Evolutionary conservation across 53 echinoderm and acorn worm species (phyloP).

Genomic region (Mesocentrotus franciscanus): DNA sequence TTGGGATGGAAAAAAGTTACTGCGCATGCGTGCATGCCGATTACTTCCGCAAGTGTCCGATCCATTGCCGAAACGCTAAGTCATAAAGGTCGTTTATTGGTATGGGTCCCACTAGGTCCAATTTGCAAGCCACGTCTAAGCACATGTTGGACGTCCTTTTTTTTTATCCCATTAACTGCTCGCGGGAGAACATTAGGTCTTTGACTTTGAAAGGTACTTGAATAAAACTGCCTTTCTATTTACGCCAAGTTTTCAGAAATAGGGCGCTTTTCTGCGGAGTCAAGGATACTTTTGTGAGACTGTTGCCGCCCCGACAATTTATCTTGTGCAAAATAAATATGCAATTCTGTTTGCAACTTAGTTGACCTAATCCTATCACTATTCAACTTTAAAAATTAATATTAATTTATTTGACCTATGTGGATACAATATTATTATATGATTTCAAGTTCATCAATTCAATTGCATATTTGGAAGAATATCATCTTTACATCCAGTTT

Average conservation of each 20-base stretch:
- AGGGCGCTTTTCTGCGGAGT: not conserved
- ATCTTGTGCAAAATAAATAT: not conserved
- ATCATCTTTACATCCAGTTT: too few species aligned
- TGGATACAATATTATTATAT: too few species aligned
- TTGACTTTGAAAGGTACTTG: not conserved
- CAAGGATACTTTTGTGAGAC: not conserved
- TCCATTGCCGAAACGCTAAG: not conserved
- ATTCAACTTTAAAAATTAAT: too few species aligned
- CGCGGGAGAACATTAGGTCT: not conserved
- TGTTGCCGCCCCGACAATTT: not conserved
- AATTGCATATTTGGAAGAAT: too few species aligned
- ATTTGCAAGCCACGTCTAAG: not conserved
- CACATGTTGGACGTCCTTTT: not conserved
- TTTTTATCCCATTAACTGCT: not conserved
- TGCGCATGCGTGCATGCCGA: slow-evolving; percentile 31
- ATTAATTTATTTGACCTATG: too few species aligned
- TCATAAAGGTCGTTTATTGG: not conserved
- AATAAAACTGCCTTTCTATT: not conserved
- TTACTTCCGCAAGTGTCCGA: not conserved
- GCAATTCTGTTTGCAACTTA: too few species aligned
- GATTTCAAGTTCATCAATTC: too few species aligned
- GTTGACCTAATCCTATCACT: not conserved
- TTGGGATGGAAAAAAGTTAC: not conserved
- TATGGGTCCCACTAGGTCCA: not conserved
- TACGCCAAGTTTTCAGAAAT: not conserved